These are phyloP conservation scores for Anas georgica DNA, from an alignment of 2,797 vertebrate species.

Conservation along the genomic window DNA sequence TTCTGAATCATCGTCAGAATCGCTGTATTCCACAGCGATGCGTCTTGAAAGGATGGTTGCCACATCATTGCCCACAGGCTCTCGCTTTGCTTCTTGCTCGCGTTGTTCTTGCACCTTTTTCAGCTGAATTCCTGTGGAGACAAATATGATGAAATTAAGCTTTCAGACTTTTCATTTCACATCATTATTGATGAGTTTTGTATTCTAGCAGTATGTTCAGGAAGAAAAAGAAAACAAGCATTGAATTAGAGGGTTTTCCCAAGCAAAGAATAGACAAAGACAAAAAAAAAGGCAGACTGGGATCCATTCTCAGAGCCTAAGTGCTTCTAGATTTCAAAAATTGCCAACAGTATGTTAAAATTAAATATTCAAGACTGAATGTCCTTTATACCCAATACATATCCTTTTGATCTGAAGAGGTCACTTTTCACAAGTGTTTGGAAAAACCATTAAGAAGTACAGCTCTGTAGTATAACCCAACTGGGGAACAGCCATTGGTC, in stretches of 20 bases:
- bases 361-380: not conserved
- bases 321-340: not conserved
- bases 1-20: conserved; percentile 96
- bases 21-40: conserved; percentile 97
- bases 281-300: not conserved
- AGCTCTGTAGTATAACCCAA: not conserved
- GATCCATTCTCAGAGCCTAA: not conserved
- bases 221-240: not conserved
- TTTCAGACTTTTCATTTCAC: not conserved
- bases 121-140: conserved; percentile 89
- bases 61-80: conserved; percentile 94
- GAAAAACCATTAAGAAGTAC: not conserved
- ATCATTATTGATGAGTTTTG: not conserved
- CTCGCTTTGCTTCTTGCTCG: conserved; percentile 94
- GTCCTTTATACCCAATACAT: too few species aligned
- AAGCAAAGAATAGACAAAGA: not conserved
- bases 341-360: not conserved
- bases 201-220: not conserved
- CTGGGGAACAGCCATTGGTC: not conserved
- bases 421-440: not conserved
- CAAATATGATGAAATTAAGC: not conserved
- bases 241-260: not conserved
- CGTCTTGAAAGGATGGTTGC: conserved; percentile 95
- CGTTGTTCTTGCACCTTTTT: conserved; percentile 98
- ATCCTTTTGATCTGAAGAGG: not conserved